Evolutionary conservation across 2,888 invertebrate genomes (phyloP).

Genomic region (Gasteruption jaculator): DNA sequence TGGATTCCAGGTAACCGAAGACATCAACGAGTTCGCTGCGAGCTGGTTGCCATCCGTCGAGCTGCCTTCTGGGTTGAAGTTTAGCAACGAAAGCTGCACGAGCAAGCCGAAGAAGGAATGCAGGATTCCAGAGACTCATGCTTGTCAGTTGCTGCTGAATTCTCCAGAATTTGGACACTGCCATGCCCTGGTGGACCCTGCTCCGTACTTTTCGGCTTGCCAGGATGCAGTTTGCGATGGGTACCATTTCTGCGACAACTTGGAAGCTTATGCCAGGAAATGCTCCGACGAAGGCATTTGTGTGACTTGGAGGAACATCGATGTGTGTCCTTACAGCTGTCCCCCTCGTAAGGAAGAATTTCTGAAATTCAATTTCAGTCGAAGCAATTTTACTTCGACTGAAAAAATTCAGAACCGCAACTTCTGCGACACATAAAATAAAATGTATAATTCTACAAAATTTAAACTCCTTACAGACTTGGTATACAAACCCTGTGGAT

Average conservation of each 20-base stretch:
- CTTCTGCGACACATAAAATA: too few relatives aligned
- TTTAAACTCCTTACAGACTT: slow-evolving; percentile 49
- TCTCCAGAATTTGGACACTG: slow-evolving; percentile 63
- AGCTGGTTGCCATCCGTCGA: slow-evolving; percentile 55
- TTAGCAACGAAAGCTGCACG: slow-evolving; percentile 44
- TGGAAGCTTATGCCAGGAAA: slow-evolving; percentile 70
- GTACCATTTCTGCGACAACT: slow-evolving; percentile 59
- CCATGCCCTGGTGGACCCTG: slow-evolving; percentile 68
- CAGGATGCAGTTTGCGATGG: slow-evolving; percentile 63
- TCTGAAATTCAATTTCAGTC: slow-evolving; percentile 1
- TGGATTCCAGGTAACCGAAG: slow-evolving; percentile 51
- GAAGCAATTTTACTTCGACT: background rate
- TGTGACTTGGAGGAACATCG: slow-evolving; percentile 63
- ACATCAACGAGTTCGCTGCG: slow-evolving; percentile 55
- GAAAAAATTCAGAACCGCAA: background rate
- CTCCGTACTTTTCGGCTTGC: slow-evolving; percentile 65
- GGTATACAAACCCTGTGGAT: slow-evolving; percentile 56
- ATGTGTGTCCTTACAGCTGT: slow-evolving; percentile 66
- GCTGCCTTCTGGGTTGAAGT: slow-evolving; percentile 19
- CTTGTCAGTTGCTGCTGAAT: slow-evolving; percentile 64
- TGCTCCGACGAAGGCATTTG: slow-evolving; percentile 71
- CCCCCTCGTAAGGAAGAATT: slow-evolving; percentile 44
- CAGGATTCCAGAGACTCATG: slow-evolving; percentile 59
- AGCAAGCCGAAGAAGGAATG: slow-evolving; percentile 45
- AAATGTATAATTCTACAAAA: background rate